A percentile compares a stretch with the other conserved stretches of the same genome.
Conservation (phyloP, 2,888 invertebrate genomes). For the Sarcophaga variegata region DNA sequence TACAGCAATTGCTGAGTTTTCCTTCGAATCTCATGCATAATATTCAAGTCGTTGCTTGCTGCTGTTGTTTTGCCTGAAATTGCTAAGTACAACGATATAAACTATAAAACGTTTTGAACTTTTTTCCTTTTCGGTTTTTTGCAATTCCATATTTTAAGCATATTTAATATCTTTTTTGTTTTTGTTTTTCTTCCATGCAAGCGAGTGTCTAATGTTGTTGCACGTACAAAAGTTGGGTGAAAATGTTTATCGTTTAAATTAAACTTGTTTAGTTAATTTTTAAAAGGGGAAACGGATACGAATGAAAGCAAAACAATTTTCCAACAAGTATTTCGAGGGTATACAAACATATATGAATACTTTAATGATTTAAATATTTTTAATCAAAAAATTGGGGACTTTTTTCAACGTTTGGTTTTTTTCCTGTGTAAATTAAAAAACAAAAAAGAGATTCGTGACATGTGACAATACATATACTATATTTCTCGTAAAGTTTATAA, state of each 20-base stretch:
- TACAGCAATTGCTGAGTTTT: slow-evolving; percentile 6
- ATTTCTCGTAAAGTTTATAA: no score
- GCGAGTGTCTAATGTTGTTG: slow-evolving; percentile 5
- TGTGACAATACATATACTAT: no score
- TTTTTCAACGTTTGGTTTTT: no score
- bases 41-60: slow-evolving; percentile 8
- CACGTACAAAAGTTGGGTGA: slow-evolving; percentile 53
- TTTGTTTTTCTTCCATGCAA: neutral
- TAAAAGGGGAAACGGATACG: slow-evolving; percentile 19
- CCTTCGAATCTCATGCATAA: slow-evolving; percentile 28
- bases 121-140: neutral
- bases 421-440: no score
- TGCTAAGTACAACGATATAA: slow-evolving; percentile 52
- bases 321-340: neutral
- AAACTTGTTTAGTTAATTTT: slow-evolving; percentile 56
- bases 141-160: neutral
- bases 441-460: no score
- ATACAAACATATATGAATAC: no score
- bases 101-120: slow-evolving; percentile 42
- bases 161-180: neutral
- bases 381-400: no score
- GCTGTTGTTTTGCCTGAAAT: slow-evolving; percentile 27
- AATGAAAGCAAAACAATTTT: slow-evolving; percentile 23
- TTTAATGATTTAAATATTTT: no score
- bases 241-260: slow-evolving; percentile 65